A percentile compares a stretch with the other conserved stretches of the same genome.
phyloP scores from a whole-genome alignment of 2,888 invertebrate genomes.

The Metopia argyrocephala region DNA sequence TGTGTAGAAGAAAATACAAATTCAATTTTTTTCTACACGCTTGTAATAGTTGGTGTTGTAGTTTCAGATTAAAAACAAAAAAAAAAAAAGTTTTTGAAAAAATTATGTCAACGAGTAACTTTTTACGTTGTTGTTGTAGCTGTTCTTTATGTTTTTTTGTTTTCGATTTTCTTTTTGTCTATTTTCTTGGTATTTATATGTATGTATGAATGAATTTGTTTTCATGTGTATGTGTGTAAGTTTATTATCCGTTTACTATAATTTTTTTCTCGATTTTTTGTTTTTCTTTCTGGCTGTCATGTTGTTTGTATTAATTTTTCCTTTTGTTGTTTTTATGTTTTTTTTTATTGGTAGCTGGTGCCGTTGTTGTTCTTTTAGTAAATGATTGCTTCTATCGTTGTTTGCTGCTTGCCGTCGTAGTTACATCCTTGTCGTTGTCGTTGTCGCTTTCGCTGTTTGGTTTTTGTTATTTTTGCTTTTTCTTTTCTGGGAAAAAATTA shows the following conservation, averaged over 20 bases:
- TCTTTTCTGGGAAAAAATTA: slow-evolving; percentile 28
- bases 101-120: slow-evolving; percentile 76
- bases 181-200: slow-evolving; percentile 10
- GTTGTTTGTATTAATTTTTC: slow-evolving; percentile 41
- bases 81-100: slow-evolving; percentile 53
- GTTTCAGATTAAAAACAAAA: slow-evolving; percentile 27
- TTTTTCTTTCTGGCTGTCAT: neutral
- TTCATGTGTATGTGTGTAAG: neutral
- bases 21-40: slow-evolving; percentile 52
- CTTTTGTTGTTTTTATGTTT: slow-evolving; percentile 47
- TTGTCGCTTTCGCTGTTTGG: slow-evolving; percentile 57
- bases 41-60: slow-evolving; percentile 39
- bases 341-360: no score
- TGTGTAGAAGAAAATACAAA: neutral
- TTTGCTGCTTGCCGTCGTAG: slow-evolving; percentile 49
- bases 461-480: slow-evolving; percentile 64
- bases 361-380: slow-evolving; percentile 26
- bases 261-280: slow-evolving; percentile 25
- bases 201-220: no score
- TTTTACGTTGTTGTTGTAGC: slow-evolving; percentile 69
- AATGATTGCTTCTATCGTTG: slow-evolving; percentile 53
- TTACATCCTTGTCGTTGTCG: slow-evolving; percentile 36
- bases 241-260: slow-evolving; percentile 7
- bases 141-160: slow-evolving; percentile 59
- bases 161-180: neutral